phyloP scores from a whole-genome alignment of 2,113 vertebrate genomes.

The Rhinolophus sinicus region DNA sequence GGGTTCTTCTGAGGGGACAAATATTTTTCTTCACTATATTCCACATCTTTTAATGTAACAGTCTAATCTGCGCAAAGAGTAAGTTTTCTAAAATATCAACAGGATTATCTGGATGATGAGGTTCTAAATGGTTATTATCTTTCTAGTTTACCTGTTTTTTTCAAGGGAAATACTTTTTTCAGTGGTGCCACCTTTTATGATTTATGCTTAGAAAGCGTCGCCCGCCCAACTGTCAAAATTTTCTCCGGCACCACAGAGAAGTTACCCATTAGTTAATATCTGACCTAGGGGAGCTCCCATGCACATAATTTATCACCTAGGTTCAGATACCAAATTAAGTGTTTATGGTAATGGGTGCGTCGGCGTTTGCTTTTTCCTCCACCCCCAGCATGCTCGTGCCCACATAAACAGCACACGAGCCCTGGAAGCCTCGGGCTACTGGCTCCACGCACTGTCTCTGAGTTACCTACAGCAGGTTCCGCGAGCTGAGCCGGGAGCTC shows the following conservation, averaged over 20 bases:
- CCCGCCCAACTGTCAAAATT: not conserved
- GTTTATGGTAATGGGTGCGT: not conserved
- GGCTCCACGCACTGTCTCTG: slow-evolving; percentile 65
- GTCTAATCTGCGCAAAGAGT: not conserved
- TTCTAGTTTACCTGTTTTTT: not conserved
- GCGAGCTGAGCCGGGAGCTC: slow-evolving; percentile 81
- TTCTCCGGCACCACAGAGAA: not conserved
- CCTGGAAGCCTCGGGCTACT: slow-evolving; percentile 80
- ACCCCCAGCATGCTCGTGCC: not conserved
- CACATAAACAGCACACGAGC: slow-evolving; percentile 25
- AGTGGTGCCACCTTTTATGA: not conserved
- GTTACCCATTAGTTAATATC: not conserved
- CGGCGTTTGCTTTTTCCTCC: not conserved
- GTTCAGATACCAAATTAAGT: not conserved
- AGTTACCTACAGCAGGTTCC: slow-evolving; percentile 85
- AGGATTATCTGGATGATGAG: not conserved
- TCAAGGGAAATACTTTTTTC: not conserved
- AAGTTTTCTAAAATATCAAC: not conserved
- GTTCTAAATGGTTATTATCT: not conserved
- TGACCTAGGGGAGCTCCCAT: not conserved
- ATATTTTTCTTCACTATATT: not conserved
- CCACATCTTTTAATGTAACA: not conserved
- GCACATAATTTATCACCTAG: not conserved
- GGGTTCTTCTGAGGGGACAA: not conserved
- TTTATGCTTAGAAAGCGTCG: not conserved